Evolutionary conservation across 1,140 invertebrate species (phyloP), one percentile per base, ranked within the genome.

Genomic region (Ptiloglossa arizonensis): DNA sequence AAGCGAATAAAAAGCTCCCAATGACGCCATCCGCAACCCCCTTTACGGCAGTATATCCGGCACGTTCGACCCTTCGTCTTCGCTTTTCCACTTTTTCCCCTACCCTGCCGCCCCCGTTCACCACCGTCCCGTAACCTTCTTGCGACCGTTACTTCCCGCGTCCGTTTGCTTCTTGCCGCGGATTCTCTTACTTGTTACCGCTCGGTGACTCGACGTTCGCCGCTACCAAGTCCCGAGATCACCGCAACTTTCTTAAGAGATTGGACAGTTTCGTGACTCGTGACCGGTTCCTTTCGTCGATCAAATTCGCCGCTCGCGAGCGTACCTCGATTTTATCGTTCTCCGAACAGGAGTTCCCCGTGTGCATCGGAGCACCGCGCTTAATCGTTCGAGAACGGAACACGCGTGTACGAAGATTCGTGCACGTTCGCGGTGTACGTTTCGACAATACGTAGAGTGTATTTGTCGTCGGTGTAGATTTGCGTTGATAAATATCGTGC

Each of bases 1-100:
- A 83, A 46, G 72, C 73, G 73, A 80, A 79, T 81, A 86, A 87
- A 87, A 88, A 87, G 67, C 59, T 71, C 79, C 68, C 82, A 85
- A 87, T 85, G 81, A 85, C 67, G 79, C 79, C 54, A 82, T 85
- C 80, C 67, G 71, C 87, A 82, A 82, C 66, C 73, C 85, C 80
- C 86, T 88, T 87, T 84, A 87, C 78, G 72, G 76, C 78, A 69
- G 72, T 82, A 63, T 82, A 62, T 78, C 50, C 80, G 48, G 46
- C 54, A 38, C 70, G 52, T 60, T 70, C 52, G 29, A 62, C 64
- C 52, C 41, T 64, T 63, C 29, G 52, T 29, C 63, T 29, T 70
- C 52, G 32, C 57, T 79, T 67, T 56, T 11, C 38, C 44, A 50
- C 67, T 66, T 77, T 59, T 52, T 82, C 44, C 24, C n/a, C 8